phyloP scores from a whole-genome alignment of 2,113 vertebrate species.

The Capreolus pygargus region DNA sequence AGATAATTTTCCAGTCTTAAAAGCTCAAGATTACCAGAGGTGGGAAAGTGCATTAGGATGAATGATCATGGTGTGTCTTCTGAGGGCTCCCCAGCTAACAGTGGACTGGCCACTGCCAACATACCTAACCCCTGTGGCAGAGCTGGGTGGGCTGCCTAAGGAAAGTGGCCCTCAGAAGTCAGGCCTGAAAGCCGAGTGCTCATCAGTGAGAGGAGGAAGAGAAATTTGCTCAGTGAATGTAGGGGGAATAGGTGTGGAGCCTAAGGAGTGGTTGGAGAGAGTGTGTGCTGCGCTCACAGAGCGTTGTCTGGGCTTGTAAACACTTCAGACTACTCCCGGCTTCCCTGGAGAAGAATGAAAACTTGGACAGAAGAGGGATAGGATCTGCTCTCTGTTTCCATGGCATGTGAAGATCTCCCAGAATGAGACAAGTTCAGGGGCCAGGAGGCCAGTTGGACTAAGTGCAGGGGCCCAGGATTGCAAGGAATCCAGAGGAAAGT shows the following conservation, averaged over 20 bases:
- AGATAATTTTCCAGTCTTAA: neutral
- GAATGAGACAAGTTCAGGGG: neutral
- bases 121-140: neutral
- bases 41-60: neutral
- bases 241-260: neutral
- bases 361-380: neutral
- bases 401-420: neutral
- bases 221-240: too few species aligned
- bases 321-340: neutral
- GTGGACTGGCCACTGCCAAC: neutral
- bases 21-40: neutral
- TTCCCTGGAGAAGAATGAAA: neutral
- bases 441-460: neutral
- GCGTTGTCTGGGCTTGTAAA: neutral
- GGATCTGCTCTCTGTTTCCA: neutral
- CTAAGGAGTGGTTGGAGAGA: rapidly evolving
- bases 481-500: neutral
- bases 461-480: too few species aligned
- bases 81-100: too few species aligned
- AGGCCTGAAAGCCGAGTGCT: neutral
- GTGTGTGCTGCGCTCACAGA: too few species aligned
- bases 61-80: neutral
- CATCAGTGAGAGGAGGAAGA: neutral
- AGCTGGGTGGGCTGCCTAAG: too few species aligned
- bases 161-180: neutral